Evolutionary conservation across 2,888 invertebrate species (phyloP), one percentile per base, ranked within the genome.

Genomic region (Drosophila hamatofila): DNA sequence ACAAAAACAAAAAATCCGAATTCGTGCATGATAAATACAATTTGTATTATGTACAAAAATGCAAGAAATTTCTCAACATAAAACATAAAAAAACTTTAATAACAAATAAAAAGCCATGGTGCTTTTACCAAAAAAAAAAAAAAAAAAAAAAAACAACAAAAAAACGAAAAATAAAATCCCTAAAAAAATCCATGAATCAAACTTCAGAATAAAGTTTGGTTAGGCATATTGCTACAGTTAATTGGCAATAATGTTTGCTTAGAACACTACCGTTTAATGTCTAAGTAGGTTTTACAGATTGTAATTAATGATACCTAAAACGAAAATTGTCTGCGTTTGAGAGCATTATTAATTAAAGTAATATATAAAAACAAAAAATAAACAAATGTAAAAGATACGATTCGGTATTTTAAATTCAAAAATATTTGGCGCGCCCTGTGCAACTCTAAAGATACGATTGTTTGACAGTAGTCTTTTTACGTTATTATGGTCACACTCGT

Each of bases 281-380:
- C 71, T 85, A 87, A 85, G 88, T 87, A 85, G 84, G 84, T 87
- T 84, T 85, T 87, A 85, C 87, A 84, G 74, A 78, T 59, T 84
- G 73, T 84, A 80, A 84, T 87, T 84, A 82, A 68, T 75, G 69
- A 80, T 82, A 70, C 67, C 68, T 73, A 63, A 70, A 81, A 58
- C 71, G 71, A 72, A 62, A 68, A 70, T 74, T 78, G 63, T 75
- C 67, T 80, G 63, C 59, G 73, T 72, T 78, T 78, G 59, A 52
- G 64, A 62, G 72, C 75, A 87, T 87, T 70, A 72, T 72, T 76
- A 72, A 83, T 72, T 75, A 75, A 77, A 62, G 66, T 72, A 65
- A 75, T 65, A 71, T 56, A 74, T 62, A 66, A 37, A 63, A 46
- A 44, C 44, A 61, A 65, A 61, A 72, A 82, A 83, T 76, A 83